These are phyloP conservation scores for Paradoxurus hermaphroditus DNA, from an alignment of 2,113 vertebrate species.

Conservation along the genomic window DNA sequence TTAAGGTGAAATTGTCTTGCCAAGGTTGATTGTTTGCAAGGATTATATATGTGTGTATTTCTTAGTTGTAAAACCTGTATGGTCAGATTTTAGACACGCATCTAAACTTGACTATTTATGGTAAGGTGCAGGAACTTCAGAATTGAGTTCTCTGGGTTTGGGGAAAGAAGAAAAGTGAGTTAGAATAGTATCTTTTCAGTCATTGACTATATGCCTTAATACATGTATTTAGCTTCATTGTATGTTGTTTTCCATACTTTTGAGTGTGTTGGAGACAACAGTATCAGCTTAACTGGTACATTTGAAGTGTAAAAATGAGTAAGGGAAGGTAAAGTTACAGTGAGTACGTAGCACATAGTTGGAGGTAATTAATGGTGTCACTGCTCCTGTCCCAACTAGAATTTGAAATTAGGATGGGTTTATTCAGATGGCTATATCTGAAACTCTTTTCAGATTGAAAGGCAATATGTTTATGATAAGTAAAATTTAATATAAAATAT, in stretches of 20 bases:
- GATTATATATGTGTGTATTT: not conserved
- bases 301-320: not conserved
- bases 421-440: not conserved
- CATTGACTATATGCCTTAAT: not conserved
- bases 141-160: not conserved
- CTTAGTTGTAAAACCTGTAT: not conserved
- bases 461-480: not conserved
- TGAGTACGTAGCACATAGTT: not conserved
- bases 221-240: not conserved
- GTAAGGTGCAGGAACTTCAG: not conserved
- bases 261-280: not conserved
- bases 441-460: not conserved
- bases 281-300: not conserved
- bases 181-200: not conserved
- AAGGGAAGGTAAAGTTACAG: not conserved
- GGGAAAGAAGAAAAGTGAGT: not conserved
- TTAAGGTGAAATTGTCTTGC: not conserved
- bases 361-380: not conserved
- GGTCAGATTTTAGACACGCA: not conserved
- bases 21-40: not conserved
- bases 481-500: not conserved
- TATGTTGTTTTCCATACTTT: not conserved
- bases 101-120: not conserved
- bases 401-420: not conserved
- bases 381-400: not conserved